These are phyloP conservation scores for Pelodytes ibericus DNA, from an alignment of 2,797 vertebrate species.

Conservation along the genomic window DNA sequence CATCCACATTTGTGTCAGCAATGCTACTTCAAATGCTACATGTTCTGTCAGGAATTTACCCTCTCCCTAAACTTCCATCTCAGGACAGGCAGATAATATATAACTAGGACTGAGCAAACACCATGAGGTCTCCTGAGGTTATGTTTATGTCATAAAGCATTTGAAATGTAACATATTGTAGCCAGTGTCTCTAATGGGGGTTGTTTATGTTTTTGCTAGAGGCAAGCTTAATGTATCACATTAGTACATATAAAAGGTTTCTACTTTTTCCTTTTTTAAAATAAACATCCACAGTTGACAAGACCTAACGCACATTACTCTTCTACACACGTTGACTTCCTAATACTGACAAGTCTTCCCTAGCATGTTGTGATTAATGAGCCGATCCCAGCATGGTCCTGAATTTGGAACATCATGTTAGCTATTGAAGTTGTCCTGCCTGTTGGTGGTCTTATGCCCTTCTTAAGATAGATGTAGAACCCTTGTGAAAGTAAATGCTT, in stretches of 20 bases:
- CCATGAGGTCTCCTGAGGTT: conserved; percentile 17
- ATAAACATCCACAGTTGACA: conserved; percentile 37
- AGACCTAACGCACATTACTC: conserved; percentile 13
- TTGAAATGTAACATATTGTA: conserved; percentile 27
- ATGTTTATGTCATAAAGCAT: conserved; percentile 32
- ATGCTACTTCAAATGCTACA: no score
- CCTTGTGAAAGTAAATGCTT: conserved; percentile 52
- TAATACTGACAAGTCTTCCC: conserved; percentile 40
- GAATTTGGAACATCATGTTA: conserved; percentile 61
- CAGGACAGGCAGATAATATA: neutral
- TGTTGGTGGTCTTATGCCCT: conserved; percentile 60
- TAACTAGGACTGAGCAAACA: conserved; percentile 21
- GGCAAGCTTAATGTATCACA: conserved; percentile 35
- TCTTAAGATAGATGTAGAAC: conserved; percentile 51
- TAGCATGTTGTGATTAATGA: conserved; percentile 61
- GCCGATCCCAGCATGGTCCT: conserved; percentile 52
- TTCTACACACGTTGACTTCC: conserved; percentile 49
- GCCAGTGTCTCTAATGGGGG: neutral
- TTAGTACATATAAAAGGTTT: conserved; percentile 26
- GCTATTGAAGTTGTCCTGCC: conserved; percentile 51
- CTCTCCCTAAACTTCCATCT: neutral
- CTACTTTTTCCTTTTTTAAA: conserved; percentile 27
- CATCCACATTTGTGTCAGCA: no score
- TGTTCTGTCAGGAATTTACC: no score
- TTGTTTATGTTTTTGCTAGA: conserved; percentile 36